phyloP scores from a whole-genome alignment of 2,113 vertebrate genomes.

The Otis tarda region DNA sequence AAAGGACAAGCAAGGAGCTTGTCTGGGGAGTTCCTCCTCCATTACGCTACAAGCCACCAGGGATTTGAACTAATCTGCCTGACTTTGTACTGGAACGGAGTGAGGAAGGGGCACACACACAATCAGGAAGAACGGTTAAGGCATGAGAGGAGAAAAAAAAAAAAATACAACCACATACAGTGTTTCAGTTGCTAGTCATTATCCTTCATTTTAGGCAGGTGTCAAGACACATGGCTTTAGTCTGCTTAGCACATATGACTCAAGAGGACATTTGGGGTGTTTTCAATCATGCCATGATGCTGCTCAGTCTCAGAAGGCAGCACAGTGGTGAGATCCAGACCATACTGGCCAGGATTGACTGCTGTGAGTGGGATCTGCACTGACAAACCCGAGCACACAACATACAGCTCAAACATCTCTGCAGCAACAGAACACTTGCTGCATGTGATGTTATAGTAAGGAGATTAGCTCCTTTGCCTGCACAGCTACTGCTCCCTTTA shows the following conservation, averaged over 20 bases:
- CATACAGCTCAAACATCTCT: neutral
- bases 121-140: neutral
- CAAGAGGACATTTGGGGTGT: neutral
- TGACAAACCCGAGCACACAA: neutral
- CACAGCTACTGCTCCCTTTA: neutral
- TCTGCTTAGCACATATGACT: neutral
- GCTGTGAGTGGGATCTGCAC: neutral
- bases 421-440: neutral
- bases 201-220: neutral
- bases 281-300: neutral
- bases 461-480: neutral
- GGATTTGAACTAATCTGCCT: neutral
- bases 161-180: too few relatives aligned
- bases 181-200: neutral
- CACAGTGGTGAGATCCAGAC: neutral
- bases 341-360: neutral
- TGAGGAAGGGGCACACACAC: neutral
- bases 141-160: neutral
- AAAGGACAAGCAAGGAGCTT: neutral
- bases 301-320: neutral
- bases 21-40: neutral
- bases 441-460: neutral
- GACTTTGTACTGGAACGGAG: neutral
- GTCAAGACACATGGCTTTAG: neutral
- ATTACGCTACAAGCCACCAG: rapidly evolving